Base-by-base conservation (phyloP, 2,888 invertebrate genomes). In the Helobdella robusta region DNA sequence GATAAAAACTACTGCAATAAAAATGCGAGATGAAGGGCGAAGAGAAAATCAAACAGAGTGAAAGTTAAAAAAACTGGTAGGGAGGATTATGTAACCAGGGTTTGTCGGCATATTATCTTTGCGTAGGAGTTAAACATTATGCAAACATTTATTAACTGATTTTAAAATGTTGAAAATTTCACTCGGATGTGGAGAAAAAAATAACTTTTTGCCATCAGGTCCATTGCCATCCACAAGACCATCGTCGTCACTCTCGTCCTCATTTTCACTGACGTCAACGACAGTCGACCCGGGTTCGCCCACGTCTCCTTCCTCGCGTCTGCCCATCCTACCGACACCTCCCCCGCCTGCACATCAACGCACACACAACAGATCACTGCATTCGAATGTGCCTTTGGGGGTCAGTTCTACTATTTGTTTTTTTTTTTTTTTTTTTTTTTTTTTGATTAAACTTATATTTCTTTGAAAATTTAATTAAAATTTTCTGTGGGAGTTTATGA, bases 331-430 rank as follows among this genome's bases (percentile, higher is more conserved):
- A 4, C 30, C 46, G 5, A 48, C 62, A 3, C 46, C 44, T 23
- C 30, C 50, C 44, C 62, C 62, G 6, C 50, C 62, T n/a, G 32
- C 62, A 3, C 3, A 25, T 48, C 50, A 44, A 35, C 40, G 34
- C 44, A 15, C 8, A 1, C 32, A 44, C 30, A 48, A 28, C 25
- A 25, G 46, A 8, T 11, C 32, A 5, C 48, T 50, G 15, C 48
- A 18, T 50, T 28, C 25, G 1, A 36, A n/a, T 20, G n/a, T 59
- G n/a, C 6, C 56, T n/a, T 56, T n/a, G 2, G 1, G 20, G n/a
- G 23, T 2, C 1, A 2, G 52, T 52, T 52, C 15, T 23, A 23
- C 2, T 52, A 15, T 1, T 20, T 52, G 5, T 52, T 25, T 23
- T 20, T 23, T 52, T 52, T n/a, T 4, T 18, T 46, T 4, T n/a